Conservation (phyloP, 2,797 vertebrate genomes). For the Gephyroberyx darwinii region DNA sequence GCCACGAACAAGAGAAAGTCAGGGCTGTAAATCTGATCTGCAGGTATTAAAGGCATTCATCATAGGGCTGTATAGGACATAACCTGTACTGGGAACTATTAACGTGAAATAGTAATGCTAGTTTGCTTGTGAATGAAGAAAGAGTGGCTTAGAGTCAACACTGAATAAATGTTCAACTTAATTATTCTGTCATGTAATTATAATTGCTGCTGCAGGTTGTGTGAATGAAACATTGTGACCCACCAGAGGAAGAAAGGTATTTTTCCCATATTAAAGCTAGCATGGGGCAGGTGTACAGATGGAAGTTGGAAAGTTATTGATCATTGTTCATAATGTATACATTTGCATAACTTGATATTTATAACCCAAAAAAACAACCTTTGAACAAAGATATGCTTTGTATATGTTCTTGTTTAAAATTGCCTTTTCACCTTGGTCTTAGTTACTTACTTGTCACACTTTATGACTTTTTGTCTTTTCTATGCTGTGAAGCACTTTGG, state of each 20-base stretch:
- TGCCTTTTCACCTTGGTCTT: too few relatives aligned
- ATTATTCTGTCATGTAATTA: conserved; percentile 62
- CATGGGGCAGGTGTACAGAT: conserved; percentile 3
- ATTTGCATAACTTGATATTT: not conserved
- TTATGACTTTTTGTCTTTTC: too few relatives aligned
- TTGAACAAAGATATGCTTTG: too few relatives aligned
- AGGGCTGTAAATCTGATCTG: conserved; percentile 60
- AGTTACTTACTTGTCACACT: too few relatives aligned
- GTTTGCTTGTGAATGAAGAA: conserved; percentile 23
- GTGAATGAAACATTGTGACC: conserved; percentile 50
- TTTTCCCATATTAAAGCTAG: not conserved
- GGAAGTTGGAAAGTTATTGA: not conserved
- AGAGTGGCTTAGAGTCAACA: conserved; percentile 9
- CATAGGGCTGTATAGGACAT: conserved; percentile 44
- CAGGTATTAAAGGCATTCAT: conserved; percentile 66
- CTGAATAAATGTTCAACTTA: conserved; percentile 50
- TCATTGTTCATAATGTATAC: not conserved
- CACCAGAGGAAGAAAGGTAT: conserved; percentile 50
- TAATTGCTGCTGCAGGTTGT: conserved; percentile 47
- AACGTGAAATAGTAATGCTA: conserved; percentile 7
- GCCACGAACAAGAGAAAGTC: conserved; percentile 48
- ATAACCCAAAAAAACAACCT: too few relatives aligned
- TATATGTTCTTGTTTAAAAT: too few relatives aligned
- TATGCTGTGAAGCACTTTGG: too few relatives aligned
- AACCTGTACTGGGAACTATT: conserved; percentile 30